phyloP scores from a whole-genome alignment of 2,888 invertebrate species.

The Uropetala carovei region DNA sequence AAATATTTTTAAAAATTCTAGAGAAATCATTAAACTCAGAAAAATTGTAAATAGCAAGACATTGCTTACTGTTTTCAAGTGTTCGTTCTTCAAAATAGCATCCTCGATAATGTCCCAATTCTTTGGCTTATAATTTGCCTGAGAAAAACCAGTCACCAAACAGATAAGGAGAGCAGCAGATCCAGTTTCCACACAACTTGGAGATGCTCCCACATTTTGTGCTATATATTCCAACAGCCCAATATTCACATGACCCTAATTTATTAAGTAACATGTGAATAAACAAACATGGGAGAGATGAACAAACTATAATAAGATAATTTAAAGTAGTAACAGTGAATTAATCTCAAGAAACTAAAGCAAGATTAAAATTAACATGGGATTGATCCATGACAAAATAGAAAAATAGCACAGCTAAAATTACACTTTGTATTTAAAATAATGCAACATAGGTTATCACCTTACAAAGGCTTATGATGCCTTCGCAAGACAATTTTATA shows the following conservation, averaged over 20 bases:
- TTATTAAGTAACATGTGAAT: slow-evolving; percentile 23
- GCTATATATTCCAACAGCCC: slow-evolving; percentile 80
- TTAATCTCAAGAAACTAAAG: not conserved
- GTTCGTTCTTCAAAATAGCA: slow-evolving; percentile 75
- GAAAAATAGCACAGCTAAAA: too few species aligned
- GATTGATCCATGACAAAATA: too few species aligned
- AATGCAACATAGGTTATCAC: too few species aligned
- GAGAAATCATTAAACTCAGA: slow-evolving; percentile 69
- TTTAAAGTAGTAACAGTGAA: not conserved
- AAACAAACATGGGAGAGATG: too few species aligned
- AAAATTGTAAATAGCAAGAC: slow-evolving; percentile 58
- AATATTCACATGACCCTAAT: slow-evolving; percentile 78
- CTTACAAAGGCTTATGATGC: not conserved
- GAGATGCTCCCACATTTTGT: slow-evolving; percentile 75
- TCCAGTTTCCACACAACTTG: slow-evolving; percentile 72
- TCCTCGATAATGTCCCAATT: slow-evolving; percentile 77
- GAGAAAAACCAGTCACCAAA: slow-evolving; percentile 78
- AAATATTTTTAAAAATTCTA: too few species aligned
- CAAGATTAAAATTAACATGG: too few species aligned
- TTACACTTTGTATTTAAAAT: too few species aligned
- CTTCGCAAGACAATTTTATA: not conserved
- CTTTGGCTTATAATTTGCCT: slow-evolving; percentile 80
- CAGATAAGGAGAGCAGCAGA: slow-evolving; percentile 75
- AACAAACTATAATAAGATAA: too few species aligned
- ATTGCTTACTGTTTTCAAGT: slow-evolving; percentile 73